Percentiles rank a stretch among this genome's conserved stretches.
Conservation (phyloP, 1,140 invertebrate species). For the Chironomus striatipennis region DNA sequence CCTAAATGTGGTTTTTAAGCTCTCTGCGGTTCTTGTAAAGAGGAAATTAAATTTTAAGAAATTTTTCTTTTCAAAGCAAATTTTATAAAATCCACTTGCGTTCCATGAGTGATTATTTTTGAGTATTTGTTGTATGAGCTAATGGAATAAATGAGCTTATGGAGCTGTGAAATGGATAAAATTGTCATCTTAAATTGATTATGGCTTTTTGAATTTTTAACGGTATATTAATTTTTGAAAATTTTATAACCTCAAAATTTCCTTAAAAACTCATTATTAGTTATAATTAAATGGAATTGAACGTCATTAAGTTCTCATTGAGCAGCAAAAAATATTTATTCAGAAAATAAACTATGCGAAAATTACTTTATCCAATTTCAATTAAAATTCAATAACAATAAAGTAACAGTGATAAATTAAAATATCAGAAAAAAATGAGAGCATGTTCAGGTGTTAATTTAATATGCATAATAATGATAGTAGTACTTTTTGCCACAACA, state of each 20-base stretch:
- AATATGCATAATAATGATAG: constrained; percentile 1
- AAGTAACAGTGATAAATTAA: too few relatives aligned
- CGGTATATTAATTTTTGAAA: too few relatives aligned
- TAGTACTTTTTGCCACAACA: not conserved
- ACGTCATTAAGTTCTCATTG: too few relatives aligned
- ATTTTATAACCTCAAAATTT: too few relatives aligned
- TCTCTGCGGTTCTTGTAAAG: not conserved
- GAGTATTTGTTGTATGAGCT: not conserved
- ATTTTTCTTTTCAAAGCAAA: not conserved
- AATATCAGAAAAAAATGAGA: not conserved
- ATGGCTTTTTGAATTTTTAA: too few relatives aligned
- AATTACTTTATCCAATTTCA: too few relatives aligned
- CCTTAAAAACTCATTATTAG: too few relatives aligned
- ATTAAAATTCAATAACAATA: too few relatives aligned
- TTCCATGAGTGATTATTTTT: not conserved
- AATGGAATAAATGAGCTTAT: not conserved
- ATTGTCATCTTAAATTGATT: not conserved
- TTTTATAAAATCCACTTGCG: not conserved
- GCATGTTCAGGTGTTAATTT: not conserved
- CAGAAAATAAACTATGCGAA: too few relatives aligned
- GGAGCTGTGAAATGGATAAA: not conserved
- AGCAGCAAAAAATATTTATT: too few relatives aligned
- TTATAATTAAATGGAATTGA: too few relatives aligned
- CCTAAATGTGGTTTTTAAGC: not conserved
- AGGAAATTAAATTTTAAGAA: constrained; percentile 10